Evolutionary conservation across 2,888 invertebrate genomes (phyloP).

Genomic region (Sicus ferrugineus): DNA sequence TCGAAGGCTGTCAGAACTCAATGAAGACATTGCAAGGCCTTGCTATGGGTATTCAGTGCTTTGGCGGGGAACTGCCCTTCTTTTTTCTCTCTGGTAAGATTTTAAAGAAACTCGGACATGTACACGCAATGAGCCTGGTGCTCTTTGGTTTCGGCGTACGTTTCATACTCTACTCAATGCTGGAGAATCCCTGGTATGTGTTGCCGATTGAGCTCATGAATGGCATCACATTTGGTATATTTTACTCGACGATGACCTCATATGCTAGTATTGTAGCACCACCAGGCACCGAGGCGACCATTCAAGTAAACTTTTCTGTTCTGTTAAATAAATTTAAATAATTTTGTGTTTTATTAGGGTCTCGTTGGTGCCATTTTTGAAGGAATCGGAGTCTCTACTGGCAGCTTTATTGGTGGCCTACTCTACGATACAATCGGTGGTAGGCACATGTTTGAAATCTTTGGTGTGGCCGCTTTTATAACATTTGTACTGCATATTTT

Average conservation of each 20-base stretch:
- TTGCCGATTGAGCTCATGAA: slow-evolving; percentile 86
- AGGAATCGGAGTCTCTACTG: slow-evolving; percentile 82
- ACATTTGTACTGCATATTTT: slow-evolving; percentile 69
- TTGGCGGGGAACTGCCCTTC: slow-evolving; percentile 86
- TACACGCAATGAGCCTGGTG: slow-evolving; percentile 84
- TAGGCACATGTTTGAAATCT: slow-evolving; percentile 74
- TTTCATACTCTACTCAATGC: slow-evolving; percentile 81
- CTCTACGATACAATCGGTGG: slow-evolving; percentile 74
- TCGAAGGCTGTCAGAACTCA: slow-evolving; percentile 66
- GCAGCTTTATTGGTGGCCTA: slow-evolving; percentile 80
- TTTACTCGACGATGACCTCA: slow-evolving; percentile 87
- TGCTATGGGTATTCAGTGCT: slow-evolving; percentile 79
- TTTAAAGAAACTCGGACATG: slow-evolving; percentile 80
- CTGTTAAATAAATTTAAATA: slow-evolving; percentile 35
- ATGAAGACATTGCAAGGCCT: slow-evolving; percentile 80
- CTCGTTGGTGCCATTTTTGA: slow-evolving; percentile 87
- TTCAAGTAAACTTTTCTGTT: slow-evolving; percentile 70
- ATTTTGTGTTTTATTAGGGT: slow-evolving; percentile 67
- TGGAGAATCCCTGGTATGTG: slow-evolving; percentile 83
- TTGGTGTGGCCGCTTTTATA: slow-evolving; percentile 74
- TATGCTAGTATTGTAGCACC: slow-evolving; percentile 86
- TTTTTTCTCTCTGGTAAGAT: slow-evolving; percentile 83
- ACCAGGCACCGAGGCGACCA: slow-evolving; percentile 84
- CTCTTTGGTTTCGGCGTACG: slow-evolving; percentile 81
- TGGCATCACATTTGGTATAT: slow-evolving; percentile 88